A percentile compares a stretch with the other conserved stretches of the same genome.
These are phyloP conservation scores for Clostera curtula DNA, from an alignment of 2,888 invertebrate genomes.

Conservation along the genomic window DNA sequence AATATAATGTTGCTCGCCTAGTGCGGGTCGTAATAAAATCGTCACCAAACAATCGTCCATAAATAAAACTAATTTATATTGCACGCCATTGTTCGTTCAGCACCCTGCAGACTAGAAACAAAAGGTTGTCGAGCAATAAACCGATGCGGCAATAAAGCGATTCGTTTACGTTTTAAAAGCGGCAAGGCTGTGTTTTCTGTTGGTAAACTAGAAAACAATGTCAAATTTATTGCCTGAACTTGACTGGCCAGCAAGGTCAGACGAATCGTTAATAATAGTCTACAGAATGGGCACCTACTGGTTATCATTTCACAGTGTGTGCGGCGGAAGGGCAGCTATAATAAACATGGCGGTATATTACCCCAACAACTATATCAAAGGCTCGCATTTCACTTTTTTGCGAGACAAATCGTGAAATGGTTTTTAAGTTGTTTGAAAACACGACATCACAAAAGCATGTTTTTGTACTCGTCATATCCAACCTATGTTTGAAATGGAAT, in stretches of 20 bases:
- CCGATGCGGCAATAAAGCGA: slow-evolving; percentile 24
- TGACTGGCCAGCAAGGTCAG: slow-evolving; percentile 47
- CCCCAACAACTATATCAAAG: slow-evolving; percentile 18
- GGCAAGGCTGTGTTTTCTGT: slow-evolving; percentile 26
- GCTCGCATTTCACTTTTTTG: slow-evolving; percentile 24
- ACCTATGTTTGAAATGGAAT: too few relatives aligned
- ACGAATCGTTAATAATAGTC: slow-evolving; percentile 36
- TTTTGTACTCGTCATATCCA: slow-evolving; percentile 30
- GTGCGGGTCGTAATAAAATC: too few relatives aligned
- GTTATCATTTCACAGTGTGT: slow-evolving; percentile 23
- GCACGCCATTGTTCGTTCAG: slow-evolving; percentile 21
- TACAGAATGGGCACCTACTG: slow-evolving; percentile 19
- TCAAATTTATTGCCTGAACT: slow-evolving; percentile 43
- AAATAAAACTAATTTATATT: slow-evolving; percentile 16
- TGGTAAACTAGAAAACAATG: slow-evolving; percentile 40
- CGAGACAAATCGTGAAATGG: slow-evolving; percentile 13
- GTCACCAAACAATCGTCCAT: slow-evolving; percentile 25
- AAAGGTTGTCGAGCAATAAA: slow-evolving; percentile 31
- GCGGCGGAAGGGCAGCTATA: slow-evolving; percentile 1
- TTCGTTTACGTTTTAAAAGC: slow-evolving; percentile 26
- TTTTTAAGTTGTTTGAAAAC: slow-evolving; percentile 12
- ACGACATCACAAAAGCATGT: slow-evolving; percentile 22
- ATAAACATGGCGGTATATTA: slow-evolving; percentile 1
- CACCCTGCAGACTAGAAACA: slow-evolving; percentile 23
- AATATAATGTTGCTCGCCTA: too few relatives aligned